Percentiles rank a stretch among this genome's conserved stretches.
phyloP scores from a whole-genome alignment of 2,113 vertebrate species.

The Eurypyga helias region DNA sequence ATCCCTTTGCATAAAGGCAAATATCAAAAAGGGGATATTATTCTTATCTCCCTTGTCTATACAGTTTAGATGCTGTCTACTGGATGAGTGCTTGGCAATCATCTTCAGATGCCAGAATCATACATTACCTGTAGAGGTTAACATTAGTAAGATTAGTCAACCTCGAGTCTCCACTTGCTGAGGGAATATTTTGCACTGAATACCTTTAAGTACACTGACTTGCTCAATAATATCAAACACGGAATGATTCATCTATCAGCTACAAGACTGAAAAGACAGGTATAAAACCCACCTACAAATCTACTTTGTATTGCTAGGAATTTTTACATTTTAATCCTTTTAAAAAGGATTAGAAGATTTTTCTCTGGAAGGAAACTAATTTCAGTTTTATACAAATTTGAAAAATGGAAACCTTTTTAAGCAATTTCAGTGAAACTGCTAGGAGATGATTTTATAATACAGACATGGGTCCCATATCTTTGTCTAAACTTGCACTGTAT shows the following conservation, averaged over 20 bases:
- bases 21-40: not conserved
- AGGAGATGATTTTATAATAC: constrained; percentile 8
- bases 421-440: not conserved
- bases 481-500: not conserved
- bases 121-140: not conserved
- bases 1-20: not conserved
- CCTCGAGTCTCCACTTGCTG: not conserved
- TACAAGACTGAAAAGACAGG: not conserved
- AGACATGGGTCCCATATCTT: not conserved
- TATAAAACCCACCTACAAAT: constrained; percentile 40
- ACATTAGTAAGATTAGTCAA: not conserved
- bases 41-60: not conserved
- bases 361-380: constrained; percentile 28
- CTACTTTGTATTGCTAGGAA: not conserved
- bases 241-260: constrained; percentile 2
- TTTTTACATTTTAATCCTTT: constrained; percentile 34
- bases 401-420: constrained; percentile 12
- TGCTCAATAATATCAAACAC: not conserved
- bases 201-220: not conserved
- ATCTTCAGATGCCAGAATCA: not conserved
- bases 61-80: not conserved
- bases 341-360: constrained; percentile 16
- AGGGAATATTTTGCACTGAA: not conserved
- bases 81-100: not conserved
- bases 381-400: constrained; percentile 20